Evolutionary conservation across 2,797 vertebrate genomes (phyloP).

Genomic region (Argentina silus): DNA sequence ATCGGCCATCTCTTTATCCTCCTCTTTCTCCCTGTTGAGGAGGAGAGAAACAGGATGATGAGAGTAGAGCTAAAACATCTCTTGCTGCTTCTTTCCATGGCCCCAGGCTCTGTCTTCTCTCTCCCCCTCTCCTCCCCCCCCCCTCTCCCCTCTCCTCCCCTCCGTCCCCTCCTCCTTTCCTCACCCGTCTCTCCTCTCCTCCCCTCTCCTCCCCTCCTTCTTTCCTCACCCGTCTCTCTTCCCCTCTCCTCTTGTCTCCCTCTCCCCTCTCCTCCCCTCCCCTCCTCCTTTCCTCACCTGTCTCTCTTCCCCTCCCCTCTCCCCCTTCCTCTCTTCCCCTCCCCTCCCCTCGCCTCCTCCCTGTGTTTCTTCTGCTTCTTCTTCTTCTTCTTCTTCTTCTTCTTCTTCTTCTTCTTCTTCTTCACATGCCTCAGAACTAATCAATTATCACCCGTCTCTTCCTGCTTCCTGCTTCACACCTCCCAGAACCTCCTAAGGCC

Average conservation of each 20-base stretch:
- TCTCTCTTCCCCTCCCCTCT: too few species aligned
- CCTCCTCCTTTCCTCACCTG: too few species aligned
- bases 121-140: neutral
- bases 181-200: neutral
- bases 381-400: too few species aligned
- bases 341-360: too few species aligned
- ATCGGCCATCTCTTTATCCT: constrained; percentile 92
- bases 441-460: constrained; percentile 27
- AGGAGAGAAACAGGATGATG: constrained; percentile 12
- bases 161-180: too few species aligned
- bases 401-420: neutral
- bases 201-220: neutral
- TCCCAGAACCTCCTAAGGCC: constrained; percentile 38
- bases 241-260: neutral
- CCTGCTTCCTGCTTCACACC: constrained; percentile 42
- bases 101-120: neutral
- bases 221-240: neutral
- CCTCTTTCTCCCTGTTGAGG: constrained; percentile 83
- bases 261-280: too few species aligned
- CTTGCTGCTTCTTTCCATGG: neutral
- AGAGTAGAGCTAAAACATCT: neutral
- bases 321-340: too few species aligned
- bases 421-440: constrained; percentile 2
- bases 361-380: too few species aligned
- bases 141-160: too few species aligned